phyloP scores from a whole-genome alignment of 2,113 vertebrate species.

The Andinoacara biseriatus region DNA sequence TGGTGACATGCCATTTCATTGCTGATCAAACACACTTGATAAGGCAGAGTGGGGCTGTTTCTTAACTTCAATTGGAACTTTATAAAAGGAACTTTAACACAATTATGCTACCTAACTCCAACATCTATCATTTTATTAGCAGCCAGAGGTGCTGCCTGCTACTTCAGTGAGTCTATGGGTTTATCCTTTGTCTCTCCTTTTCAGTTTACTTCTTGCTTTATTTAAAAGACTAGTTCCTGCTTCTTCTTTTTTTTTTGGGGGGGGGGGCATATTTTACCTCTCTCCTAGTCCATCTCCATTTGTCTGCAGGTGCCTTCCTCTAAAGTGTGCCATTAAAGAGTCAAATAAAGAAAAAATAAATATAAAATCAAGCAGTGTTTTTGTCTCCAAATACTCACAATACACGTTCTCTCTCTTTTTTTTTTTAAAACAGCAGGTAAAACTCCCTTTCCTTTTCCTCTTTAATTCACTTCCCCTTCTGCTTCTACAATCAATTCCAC shows the following conservation, averaged over 20 bases:
- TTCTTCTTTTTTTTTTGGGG: too few species aligned
- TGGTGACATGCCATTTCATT: neutral
- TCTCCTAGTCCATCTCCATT: neutral
- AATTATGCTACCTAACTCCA: too few species aligned
- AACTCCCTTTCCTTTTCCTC: slow-evolving; percentile 5
- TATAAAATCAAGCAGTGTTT: neutral
- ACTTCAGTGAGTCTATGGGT: neutral
- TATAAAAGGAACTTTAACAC: too few species aligned
- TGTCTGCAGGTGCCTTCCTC: neutral
- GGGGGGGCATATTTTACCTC: neutral
- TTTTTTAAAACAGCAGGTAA: slow-evolving; percentile 9
- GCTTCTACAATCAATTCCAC: slow-evolving; percentile 42
- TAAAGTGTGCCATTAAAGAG: neutral
- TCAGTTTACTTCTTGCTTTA: too few species aligned
- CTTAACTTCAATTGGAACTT: too few species aligned
- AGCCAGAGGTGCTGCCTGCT: neutral
- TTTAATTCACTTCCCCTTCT: slow-evolving; percentile 40
- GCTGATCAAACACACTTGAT: too few species aligned
- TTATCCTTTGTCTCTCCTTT: too few species aligned
- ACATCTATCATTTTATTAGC: neutral
- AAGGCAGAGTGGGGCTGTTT: too few species aligned
- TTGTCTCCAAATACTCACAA: neutral
- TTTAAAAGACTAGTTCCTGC: too few species aligned
- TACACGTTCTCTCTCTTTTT: neutral
- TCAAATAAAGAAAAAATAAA: neutral